Conservation (phyloP, 2,797 vertebrate species). For the Notamacropus eugenii region DNA sequence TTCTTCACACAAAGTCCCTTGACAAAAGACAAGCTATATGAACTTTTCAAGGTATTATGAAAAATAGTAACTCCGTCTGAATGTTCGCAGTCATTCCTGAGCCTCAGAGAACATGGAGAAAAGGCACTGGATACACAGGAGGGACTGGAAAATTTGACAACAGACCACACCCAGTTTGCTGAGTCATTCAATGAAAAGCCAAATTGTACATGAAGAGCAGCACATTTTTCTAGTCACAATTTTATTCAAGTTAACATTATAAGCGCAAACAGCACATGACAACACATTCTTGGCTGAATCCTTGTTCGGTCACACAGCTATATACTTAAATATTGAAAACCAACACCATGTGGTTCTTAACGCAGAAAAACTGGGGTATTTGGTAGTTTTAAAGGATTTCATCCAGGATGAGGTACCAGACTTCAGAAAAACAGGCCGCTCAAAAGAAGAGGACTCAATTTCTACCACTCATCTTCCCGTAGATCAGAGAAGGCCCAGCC, state of each 20-base stretch:
- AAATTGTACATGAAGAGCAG: constrained; percentile 64
- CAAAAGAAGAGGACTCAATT: neutral
- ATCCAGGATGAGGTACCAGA: neutral
- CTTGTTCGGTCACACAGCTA: neutral
- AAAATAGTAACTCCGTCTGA: constrained; percentile 71
- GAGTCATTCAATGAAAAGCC: constrained; percentile 57
- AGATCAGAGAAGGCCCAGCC: neutral
- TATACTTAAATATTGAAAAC: constrained; percentile 29
- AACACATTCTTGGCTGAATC: constrained; percentile 24
- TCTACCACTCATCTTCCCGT: neutral
- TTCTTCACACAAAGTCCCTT: constrained; percentile 71
- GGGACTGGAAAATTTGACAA: constrained; percentile 48
- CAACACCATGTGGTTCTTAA: constrained; percentile 18
- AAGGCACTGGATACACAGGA: constrained; percentile 77
- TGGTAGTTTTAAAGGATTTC: neutral
- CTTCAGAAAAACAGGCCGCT: constrained; percentile 35
- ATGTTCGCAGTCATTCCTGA: constrained; percentile 72
- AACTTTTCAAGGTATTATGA: constrained; percentile 71
- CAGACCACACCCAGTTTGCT: constrained; percentile 60
- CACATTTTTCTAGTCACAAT: constrained; percentile 48
- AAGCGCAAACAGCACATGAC: constrained; percentile 58
- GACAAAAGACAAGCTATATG: constrained; percentile 73
- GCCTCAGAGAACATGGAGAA: constrained; percentile 65
- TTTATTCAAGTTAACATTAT: constrained; percentile 78
- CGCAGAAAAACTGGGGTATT: constrained; percentile 26